Conservation (phyloP, 2,888 invertebrate species). For the Mythimna impura region DNA sequence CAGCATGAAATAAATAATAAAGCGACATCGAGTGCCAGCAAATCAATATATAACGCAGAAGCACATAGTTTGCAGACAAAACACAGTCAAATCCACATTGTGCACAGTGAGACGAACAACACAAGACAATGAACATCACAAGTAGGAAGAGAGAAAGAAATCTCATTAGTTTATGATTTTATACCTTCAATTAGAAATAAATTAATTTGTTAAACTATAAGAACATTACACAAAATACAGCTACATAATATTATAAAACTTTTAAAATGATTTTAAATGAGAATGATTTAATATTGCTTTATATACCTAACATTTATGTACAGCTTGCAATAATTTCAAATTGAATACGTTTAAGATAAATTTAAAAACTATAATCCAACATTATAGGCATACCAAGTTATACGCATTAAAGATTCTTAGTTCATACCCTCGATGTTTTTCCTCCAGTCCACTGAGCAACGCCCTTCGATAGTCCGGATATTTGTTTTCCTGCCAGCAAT, state of each 20-base stretch:
- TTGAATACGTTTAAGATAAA: background rate
- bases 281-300: background rate
- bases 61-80: constrained; percentile 75
- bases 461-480: constrained; percentile 96
- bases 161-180: constrained; percentile 48
- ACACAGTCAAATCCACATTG: constrained; percentile 82
- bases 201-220: background rate
- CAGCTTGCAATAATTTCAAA: background rate
- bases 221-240: background rate
- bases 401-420: constrained; percentile 10
- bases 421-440: constrained; percentile 85
- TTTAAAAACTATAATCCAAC: background rate
- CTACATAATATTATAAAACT: background rate
- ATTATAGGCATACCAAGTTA: background rate
- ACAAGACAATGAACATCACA: constrained; percentile 88
- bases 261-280: background rate
- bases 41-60: constrained; percentile 55
- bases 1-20: constrained; percentile 62
- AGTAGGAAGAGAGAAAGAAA: constrained; percentile 66
- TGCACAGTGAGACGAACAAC: constrained; percentile 71
- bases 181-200: background rate
- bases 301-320: background rate
- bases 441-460: constrained; percentile 98
- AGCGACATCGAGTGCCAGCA: constrained; percentile 79
- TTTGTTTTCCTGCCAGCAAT: constrained; percentile 94